Evolutionary conservation across 2,113 vertebrate species (phyloP).

Genomic region (Passer domesticus): DNA sequence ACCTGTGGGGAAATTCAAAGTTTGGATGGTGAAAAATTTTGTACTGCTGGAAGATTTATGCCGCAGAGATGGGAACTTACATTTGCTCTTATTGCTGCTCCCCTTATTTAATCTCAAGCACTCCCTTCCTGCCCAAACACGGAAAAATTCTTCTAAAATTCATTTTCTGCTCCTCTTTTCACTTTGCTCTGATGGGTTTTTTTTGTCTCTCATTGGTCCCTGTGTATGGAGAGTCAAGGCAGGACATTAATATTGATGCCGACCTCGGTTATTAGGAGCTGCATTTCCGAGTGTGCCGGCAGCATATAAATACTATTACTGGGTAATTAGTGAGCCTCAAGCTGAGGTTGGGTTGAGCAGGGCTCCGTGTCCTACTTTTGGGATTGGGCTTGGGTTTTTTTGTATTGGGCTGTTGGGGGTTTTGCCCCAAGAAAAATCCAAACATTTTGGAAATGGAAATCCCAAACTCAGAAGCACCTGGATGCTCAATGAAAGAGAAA

Average conservation of each 20-base stretch:
- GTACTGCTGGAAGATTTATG: neutral
- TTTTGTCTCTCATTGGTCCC: neutral
- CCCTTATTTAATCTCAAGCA: neutral
- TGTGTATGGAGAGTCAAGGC: slow-evolving; percentile 9
- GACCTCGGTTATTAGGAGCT: slow-evolving; percentile 39
- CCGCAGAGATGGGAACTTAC: neutral
- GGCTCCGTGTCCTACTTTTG: slow-evolving; percentile 25
- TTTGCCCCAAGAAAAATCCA: neutral
- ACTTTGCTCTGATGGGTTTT: neutral
- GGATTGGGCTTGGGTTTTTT: neutral
- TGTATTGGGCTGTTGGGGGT: neutral
- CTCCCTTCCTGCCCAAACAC: neutral
- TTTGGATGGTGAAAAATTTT: neutral
- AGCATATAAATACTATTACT: slow-evolving; percentile 62
- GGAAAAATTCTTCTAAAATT: neutral
- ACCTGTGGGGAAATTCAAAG: neutral
- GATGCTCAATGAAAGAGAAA: neutral
- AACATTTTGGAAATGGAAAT: neutral
- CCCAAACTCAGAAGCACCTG: neutral
- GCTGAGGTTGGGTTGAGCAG: slow-evolving; percentile 53
- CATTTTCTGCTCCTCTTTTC: neutral
- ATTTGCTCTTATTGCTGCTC: neutral
- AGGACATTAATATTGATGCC: slow-evolving; percentile 72
- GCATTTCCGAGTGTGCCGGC: slow-evolving; percentile 40
- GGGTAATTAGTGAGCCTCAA: slow-evolving; percentile 69